phyloP scores from a whole-genome alignment of 2,113 vertebrate genomes.

The Bucco capensis region DNA sequence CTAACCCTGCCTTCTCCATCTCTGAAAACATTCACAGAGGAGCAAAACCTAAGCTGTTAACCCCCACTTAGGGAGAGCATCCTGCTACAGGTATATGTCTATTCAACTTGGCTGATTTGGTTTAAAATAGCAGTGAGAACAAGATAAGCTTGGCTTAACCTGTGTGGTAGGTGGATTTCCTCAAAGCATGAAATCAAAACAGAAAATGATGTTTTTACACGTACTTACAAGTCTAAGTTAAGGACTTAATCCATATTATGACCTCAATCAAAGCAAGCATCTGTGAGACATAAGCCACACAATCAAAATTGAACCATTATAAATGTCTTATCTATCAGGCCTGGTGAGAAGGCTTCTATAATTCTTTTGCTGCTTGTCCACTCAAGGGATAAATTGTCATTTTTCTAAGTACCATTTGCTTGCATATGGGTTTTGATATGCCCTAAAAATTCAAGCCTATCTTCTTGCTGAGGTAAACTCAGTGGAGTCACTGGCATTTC shows the following conservation, averaged over 20 bases:
- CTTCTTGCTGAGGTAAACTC: background rate
- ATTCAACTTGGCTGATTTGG: background rate
- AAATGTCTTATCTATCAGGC: background rate
- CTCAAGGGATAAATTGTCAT: background rate
- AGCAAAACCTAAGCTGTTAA: too few relatives aligned
- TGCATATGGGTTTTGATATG: background rate
- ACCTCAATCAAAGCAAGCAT: background rate
- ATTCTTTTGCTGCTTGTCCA: background rate
- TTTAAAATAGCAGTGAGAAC: background rate
- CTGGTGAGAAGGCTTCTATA: background rate
- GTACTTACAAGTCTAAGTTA: background rate
- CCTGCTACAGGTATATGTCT: too few relatives aligned
- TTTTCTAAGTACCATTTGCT: background rate
- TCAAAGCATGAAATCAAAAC: accelerated
- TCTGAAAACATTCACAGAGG: too few relatives aligned
- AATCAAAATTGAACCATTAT: background rate
- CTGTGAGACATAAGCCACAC: background rate
- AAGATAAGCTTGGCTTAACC: background rate
- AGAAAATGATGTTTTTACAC: background rate
- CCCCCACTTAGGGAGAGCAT: too few relatives aligned
- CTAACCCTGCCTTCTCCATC: too few relatives aligned
- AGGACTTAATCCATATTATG: background rate
- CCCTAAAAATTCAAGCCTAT: background rate
- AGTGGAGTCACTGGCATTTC: background rate
- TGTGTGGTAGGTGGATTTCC: background rate